Evolutionary conservation across 2,113 vertebrate genomes (phyloP), one percentile per base, ranked within the genome.

Genomic region (Heptranchias perlo): DNA sequence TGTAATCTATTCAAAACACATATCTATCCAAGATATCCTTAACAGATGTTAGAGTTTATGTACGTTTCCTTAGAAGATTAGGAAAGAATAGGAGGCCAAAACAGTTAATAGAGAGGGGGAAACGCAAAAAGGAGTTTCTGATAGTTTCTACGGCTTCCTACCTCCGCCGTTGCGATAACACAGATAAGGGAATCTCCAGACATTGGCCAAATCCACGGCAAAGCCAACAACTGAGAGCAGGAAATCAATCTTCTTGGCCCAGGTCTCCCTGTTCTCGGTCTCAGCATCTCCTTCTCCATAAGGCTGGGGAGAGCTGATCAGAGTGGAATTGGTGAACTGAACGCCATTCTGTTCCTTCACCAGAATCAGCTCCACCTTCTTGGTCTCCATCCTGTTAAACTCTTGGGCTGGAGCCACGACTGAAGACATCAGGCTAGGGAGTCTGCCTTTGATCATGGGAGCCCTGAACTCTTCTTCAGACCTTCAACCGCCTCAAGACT

Each of bases 101-200:
- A 62, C 1, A 25, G 31, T 73, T 47, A 13, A 91, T 23, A 58
- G 87, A 58, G 25, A 91, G 18, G 25, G 0, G 49, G 18, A 91
- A 14, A 31, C 49, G 87, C 4, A 58, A 58, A 10, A 58, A 54
- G 5, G 23, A n/a, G 31, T 58, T 35, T 16, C 7, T 93, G n/a
- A 21, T 62, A 35, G 7, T 39, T 5, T 5, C 1, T 25, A 54
- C 28, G 54, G 0, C 2, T 31, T 95, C 94, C 65, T 96, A 98
- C 98, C 98, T 97, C 98, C 98, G 78, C 98, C 98, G 0, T 99
- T 99, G 96, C 98, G 99, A 97, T 99, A 99, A 98, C 98, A 99
- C 65, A 99, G 98, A 97, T 99, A 98, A 5, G 98, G 98, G 73
- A 99, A 99, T 84, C 98, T 97, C 98, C 98, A 99, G 96, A 99